phyloP scores from a whole-genome alignment of 1,140 invertebrate species.

The Drosophila obscura region DNA sequence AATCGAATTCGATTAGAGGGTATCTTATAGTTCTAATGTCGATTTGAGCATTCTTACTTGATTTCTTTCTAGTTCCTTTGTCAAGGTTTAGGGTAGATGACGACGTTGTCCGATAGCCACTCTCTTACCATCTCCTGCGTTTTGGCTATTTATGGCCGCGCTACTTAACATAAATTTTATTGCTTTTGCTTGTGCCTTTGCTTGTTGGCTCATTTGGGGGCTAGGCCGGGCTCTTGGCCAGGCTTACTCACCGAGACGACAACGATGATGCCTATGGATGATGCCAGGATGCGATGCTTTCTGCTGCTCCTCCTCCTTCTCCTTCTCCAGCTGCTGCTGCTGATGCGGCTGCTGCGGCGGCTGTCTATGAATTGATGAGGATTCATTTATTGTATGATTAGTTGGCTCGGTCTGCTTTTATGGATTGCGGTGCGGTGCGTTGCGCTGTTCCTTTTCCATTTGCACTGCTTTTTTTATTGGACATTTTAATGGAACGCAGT shows the following conservation, averaged over 20 bases:
- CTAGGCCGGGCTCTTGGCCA: slow-evolving; percentile 29
- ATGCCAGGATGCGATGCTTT: slow-evolving; percentile 40
- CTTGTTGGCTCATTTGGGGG: slow-evolving; percentile 72
- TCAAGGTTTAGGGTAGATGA: slow-evolving; percentile 63
- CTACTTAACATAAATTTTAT: slow-evolving; percentile 82
- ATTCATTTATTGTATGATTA: slow-evolving; percentile 81
- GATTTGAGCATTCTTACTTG: neutral
- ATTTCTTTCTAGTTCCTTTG: slow-evolving; percentile 49
- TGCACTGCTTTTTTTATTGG: slow-evolving; percentile 5
- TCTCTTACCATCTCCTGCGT: slow-evolving; percentile 46
- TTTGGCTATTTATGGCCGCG: slow-evolving; percentile 77
- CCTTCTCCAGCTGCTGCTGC: neutral
- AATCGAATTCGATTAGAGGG: too few species aligned
- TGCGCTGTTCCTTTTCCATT: slow-evolving; percentile 3
- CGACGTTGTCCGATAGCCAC: slow-evolving; percentile 54
- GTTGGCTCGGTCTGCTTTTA: slow-evolving; percentile 65
- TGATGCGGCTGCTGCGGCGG: slow-evolving; percentile 13
- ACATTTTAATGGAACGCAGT: slow-evolving; percentile 34
- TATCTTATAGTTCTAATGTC: too few species aligned
- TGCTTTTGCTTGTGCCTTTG: slow-evolving; percentile 46
- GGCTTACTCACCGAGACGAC: slow-evolving; percentile 66
- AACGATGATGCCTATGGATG: slow-evolving; percentile 2
- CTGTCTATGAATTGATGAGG: slow-evolving; percentile 78
- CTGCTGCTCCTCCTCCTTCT: slow-evolving; percentile 29
- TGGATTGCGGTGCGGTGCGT: slow-evolving; percentile 30